Percentiles rank a stretch among this genome's conserved stretches.
These are phyloP conservation scores for Cyaniris semiargus DNA, from an alignment of 2,888 invertebrate species.

Conservation along the genomic window DNA sequence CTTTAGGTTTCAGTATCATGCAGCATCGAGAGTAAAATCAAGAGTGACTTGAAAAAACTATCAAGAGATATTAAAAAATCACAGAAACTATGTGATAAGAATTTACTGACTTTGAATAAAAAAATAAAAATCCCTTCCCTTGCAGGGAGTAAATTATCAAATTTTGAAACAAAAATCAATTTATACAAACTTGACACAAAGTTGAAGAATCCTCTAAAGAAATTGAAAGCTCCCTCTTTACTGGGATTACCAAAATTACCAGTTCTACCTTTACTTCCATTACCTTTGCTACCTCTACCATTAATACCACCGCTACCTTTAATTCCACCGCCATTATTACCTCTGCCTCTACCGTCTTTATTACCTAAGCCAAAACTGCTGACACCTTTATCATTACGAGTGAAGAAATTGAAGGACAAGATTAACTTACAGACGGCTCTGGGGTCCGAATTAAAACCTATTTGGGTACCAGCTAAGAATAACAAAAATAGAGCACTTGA, in stretches of 20 bases:
- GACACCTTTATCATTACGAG: conserved; percentile 49
- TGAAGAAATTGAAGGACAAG: conserved; percentile 42
- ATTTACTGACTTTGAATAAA: conserved; percentile 35
- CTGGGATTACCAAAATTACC: conserved; percentile 45
- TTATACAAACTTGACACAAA: conserved; percentile 39
- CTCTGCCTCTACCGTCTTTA: conserved; percentile 33
- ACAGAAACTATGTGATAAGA: background rate
- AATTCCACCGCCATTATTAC: conserved; percentile 23
- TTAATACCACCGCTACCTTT: conserved; percentile 36
- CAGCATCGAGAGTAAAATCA: conserved; percentile 21
- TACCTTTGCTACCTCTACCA: conserved; percentile 41
- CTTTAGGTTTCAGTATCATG: conserved; percentile 29
- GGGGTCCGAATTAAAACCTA: conserved; percentile 47
- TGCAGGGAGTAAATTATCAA: background rate
- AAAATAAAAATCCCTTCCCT: conserved; percentile 33
- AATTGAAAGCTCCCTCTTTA: conserved; percentile 43
- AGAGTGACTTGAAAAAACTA: conserved; percentile 12
- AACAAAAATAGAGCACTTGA: conserved; percentile 46
- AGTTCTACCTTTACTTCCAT: conserved; percentile 41
- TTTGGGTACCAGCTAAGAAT: conserved; percentile 40
- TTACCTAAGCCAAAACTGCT: conserved; percentile 43
- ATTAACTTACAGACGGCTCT: conserved; percentile 48
- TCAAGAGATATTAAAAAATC: conserved; percentile 27
- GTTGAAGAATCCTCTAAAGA: conserved; percentile 40
- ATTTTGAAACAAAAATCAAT: conserved; percentile 16